phyloP scores from a whole-genome alignment of 1,140 invertebrate genomes.

The Hesperophylax magnus region DNA sequence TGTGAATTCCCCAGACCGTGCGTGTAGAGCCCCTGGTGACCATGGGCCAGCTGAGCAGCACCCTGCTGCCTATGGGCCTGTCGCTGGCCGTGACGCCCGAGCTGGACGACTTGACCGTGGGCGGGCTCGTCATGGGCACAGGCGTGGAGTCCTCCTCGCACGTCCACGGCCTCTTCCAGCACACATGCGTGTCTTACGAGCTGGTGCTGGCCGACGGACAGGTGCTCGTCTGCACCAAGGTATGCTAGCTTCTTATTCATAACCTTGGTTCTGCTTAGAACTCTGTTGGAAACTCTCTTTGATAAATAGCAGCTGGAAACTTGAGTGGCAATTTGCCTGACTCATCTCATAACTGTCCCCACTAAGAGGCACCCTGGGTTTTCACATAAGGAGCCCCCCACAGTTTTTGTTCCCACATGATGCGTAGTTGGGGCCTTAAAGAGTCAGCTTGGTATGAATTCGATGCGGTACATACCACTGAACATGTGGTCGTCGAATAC shows the following conservation, averaged over 20 bases:
- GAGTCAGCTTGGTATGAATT: too few relatives aligned
- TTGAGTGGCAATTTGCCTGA: too few relatives aligned
- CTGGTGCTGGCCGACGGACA: constrained; percentile 83
- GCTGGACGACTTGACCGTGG: constrained; percentile 85
- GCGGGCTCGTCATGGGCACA: constrained; percentile 87
- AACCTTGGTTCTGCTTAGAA: too few relatives aligned
- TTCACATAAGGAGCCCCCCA: too few relatives aligned
- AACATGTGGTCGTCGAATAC: too few relatives aligned
- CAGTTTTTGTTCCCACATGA: too few relatives aligned
- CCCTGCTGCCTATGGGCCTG: constrained; percentile 79
- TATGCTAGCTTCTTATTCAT: constrained; percentile 47
- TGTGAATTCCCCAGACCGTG: constrained; percentile 70
- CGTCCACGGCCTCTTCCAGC: constrained; percentile 84
- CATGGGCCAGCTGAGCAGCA: constrained; percentile 85
- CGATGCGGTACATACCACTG: too few relatives aligned
- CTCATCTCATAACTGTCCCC: too few relatives aligned
- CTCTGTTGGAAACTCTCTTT: too few relatives aligned
- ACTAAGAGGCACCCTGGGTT: too few relatives aligned
- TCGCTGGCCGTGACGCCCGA: constrained; percentile 85
- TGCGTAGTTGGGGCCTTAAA: too few relatives aligned
- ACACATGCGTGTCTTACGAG: constrained; percentile 83
- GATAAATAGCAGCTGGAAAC: too few relatives aligned
- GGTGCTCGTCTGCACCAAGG: constrained; percentile 80
- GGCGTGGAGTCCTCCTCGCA: constrained; percentile 89
- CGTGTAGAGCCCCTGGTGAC: constrained; percentile 84